Evolutionary conservation across 2,888 invertebrate species (phyloP).

Genomic region (Stenolophus ochropezus): DNA sequence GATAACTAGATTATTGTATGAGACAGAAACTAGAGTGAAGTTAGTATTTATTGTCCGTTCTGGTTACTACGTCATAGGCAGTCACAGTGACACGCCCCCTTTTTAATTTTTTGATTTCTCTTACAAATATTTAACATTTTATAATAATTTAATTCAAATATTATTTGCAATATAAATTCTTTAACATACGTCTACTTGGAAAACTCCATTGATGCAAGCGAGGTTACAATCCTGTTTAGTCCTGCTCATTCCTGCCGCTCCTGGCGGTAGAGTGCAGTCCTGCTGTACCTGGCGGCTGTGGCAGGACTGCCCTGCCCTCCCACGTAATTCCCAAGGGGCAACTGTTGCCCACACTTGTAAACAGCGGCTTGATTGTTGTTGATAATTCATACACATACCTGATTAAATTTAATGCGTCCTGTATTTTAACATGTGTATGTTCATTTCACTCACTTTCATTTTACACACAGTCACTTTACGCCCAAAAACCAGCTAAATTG

Average conservation of each 20-base stretch:
- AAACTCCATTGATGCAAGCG: not conserved
- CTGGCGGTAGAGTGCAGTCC: too few relatives aligned
- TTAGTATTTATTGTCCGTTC: too few relatives aligned
- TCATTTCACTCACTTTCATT: constrained; percentile 16
- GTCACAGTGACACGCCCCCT: too few relatives aligned
- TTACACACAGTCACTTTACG: not conserved
- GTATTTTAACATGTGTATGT: not conserved
- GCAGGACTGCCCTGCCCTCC: constrained; percentile 61
- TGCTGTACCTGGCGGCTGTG: not conserved
- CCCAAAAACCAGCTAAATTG: not conserved
- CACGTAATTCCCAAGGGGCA: not conserved
- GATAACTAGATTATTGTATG: too few relatives aligned
- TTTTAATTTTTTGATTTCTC: too few relatives aligned
- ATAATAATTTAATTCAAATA: too few relatives aligned
- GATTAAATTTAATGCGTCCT: constrained; percentile 26
- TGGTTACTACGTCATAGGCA: too few relatives aligned
- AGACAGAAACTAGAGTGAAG: too few relatives aligned
- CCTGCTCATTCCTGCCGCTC: not conserved
- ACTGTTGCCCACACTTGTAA: constrained; percentile 32
- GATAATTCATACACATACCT: constrained; percentile 37
- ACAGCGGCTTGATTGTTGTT: constrained; percentile 33
- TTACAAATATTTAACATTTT: too few relatives aligned
- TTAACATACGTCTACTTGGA: too few relatives aligned
- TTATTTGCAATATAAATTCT: too few relatives aligned
- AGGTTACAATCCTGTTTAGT: not conserved